Percentiles rank a stretch among this genome's conserved stretches.
These are phyloP conservation scores for Oriolus oriolus DNA, from an alignment of 2,113 vertebrate genomes.

Conservation along the genomic window DNA sequence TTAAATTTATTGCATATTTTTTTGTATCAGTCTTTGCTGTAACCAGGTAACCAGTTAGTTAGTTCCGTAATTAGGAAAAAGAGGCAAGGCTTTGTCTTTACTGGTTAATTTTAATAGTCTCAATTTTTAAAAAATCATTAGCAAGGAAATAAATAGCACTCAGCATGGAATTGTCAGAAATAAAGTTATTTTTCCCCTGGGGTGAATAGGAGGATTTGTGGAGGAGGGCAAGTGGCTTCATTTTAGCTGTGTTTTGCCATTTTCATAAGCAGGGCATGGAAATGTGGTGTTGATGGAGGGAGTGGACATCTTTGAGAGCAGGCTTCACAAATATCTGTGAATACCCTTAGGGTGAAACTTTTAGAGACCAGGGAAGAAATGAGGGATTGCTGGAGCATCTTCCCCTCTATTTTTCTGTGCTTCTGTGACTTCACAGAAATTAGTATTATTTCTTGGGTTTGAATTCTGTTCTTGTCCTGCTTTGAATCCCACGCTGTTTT, in stretches of 20 bases:
- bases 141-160: not conserved
- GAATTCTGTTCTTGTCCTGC: not conserved
- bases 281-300: not conserved
- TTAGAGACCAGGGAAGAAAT: not conserved
- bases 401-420: not conserved
- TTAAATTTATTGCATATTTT: not conserved
- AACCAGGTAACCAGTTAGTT: not conserved
- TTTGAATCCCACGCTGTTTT: not conserved
- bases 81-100: not conserved
- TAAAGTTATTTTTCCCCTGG: not conserved
- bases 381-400: not conserved
- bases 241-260: not conserved
- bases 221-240: accelerated
- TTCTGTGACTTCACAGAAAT: not conserved
- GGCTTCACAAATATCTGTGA: not conserved
- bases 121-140: not conserved
- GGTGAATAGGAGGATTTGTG: not conserved
- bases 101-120: not conserved
- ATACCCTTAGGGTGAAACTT: not conserved
- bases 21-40: not conserved
- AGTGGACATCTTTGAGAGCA: not conserved
- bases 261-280: not conserved
- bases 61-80: not conserved
- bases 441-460: not conserved
- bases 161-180: not conserved